phyloP scores from a whole-genome alignment of 2,888 invertebrate genomes.

The Ellobium chinense region DNA sequence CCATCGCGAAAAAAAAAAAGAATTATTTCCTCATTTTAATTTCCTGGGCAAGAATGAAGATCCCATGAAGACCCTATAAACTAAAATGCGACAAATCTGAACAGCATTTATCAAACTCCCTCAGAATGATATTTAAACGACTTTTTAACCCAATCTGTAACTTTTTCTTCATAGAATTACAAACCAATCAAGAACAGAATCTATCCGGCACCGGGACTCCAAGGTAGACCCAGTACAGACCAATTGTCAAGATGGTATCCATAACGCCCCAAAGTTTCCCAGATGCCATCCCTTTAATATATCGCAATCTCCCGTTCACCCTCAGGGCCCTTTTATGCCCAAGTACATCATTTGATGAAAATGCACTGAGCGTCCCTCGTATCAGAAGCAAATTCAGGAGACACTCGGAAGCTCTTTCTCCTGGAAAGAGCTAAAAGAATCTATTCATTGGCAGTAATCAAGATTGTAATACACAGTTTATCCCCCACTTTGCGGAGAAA shows the following conservation, averaged over 20 bases:
- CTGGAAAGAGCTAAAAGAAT: neutral
- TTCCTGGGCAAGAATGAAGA: no score
- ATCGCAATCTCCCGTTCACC: neutral
- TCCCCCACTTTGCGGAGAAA: neutral
- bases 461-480: slow-evolving; percentile 25
- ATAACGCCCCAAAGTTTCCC: neutral
- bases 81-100: no score
- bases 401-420: neutral
- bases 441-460: neutral
- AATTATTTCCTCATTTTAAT: no score
- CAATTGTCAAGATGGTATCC: neutral
- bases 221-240: neutral
- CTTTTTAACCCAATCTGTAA: no score
- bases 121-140: no score
- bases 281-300: neutral
- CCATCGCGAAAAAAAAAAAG: no score
- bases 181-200: no score
- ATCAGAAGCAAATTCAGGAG: neutral
- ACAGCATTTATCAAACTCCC: no score
- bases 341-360: neutral
- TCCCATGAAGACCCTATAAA: no score
- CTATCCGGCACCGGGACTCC: no score
- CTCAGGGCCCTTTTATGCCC: neutral
- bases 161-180: no score
- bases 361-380: neutral